phyloP scores from a whole-genome alignment of 2,888 invertebrate species.

The Agrypnus murinus region DNA sequence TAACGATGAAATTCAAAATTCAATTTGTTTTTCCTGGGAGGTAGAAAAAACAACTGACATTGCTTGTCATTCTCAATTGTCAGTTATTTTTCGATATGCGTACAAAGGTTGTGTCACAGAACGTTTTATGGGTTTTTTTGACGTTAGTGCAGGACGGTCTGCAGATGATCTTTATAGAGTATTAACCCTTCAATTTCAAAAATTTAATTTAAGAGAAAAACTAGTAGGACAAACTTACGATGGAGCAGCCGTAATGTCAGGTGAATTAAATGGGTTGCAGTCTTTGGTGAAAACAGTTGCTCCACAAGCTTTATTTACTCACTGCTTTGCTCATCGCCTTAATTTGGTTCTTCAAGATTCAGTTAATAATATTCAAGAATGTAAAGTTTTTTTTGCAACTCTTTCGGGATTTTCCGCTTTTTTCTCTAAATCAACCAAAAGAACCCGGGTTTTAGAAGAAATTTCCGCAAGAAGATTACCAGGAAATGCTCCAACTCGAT shows the following conservation, averaged over 20 bases:
- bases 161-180: constrained; percentile 57
- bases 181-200: too few species aligned
- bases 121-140: constrained; percentile 59
- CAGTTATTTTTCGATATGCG: constrained; percentile 47
- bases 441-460: too few species aligned
- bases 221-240: constrained; percentile 63
- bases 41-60: constrained; percentile 59
- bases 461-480: too few species aligned
- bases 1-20: constrained; percentile 52
- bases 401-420: constrained; percentile 59
- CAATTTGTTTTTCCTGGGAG: constrained; percentile 57
- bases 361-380: constrained; percentile 56
- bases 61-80: constrained; percentile 57
- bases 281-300: constrained; percentile 56
- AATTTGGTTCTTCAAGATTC: constrained; percentile 56
- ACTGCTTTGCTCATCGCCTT: constrained; percentile 48
- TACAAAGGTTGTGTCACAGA: constrained; percentile 50
- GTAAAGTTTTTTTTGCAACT: constrained; percentile 60
- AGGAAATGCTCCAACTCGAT: too few species aligned
- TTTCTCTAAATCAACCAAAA: constrained; percentile 16
- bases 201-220: constrained; percentile 58
- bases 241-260: constrained; percentile 60
- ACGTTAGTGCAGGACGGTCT: constrained; percentile 58
- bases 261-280: constrained; percentile 60
- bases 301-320: constrained; percentile 54